Base-by-base conservation (phyloP, 2,888 invertebrate genomes). In the Halictus ligatus region DNA sequence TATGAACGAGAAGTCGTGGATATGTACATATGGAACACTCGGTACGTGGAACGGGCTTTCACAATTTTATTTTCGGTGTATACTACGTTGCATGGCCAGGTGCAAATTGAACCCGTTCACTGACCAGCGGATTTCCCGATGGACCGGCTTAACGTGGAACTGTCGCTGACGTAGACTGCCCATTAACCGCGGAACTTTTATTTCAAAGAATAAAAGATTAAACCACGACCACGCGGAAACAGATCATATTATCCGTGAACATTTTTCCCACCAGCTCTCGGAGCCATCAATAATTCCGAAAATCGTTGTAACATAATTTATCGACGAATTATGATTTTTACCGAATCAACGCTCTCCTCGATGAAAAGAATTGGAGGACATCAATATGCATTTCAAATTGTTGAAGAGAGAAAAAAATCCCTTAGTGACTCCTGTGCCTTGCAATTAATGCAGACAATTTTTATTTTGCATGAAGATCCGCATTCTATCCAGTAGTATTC, bases 91-190 rank as follows among this genome's bases (percentile, higher is more conserved):
- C 78, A 50, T 54, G 50, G 71, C 54, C 69, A 74, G 48, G n/a
- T 48, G 64, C 64, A 64, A 79, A 73, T 79, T 69, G 73, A 58
- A 79, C 46, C 18, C 64, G 58, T 64, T 64, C 74, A 78, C 50
- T 50, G 71, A 78, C 40, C 71, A 78, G 54, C 40, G 74, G 64
- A 80, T 80, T 80, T 80, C 79, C 79, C 79, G 74, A 64, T 80
- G 74, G 79, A 80, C 74, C 74, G 46, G 79, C 79, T 74, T 80
- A 74, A 80, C 64, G 74, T 25, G 35, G 74, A 35, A 35, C 40
- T 21, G 48, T 48, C 74, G 25, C 46, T 74, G 64, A 80, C 60
- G 64, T 35, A 74, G 43, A 48, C 73, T 46, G 79, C 21, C 60
- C 64, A 80, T 80, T 80, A 80, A 67, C 74, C 82, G 35, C 67